phyloP scores from a whole-genome alignment of 2,888 invertebrate species.

The Heterodera filipjevi region DNA sequence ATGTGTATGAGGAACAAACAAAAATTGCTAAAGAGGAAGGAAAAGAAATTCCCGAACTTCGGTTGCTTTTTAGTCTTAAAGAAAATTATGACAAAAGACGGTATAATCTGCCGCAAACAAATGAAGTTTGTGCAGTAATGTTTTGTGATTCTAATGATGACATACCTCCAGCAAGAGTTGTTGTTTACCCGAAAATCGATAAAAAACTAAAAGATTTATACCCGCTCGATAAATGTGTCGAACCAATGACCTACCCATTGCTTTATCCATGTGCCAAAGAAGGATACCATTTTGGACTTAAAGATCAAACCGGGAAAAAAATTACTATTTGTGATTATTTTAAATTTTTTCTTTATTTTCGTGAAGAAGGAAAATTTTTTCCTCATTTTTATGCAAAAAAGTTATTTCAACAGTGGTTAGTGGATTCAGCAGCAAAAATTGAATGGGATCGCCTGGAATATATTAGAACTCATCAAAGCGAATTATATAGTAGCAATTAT shows the following conservation, averaged over 20 bases:
- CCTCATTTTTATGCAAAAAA: background rate
- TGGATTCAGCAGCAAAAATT: background rate
- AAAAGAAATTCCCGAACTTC: background rate
- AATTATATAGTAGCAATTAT: background rate
- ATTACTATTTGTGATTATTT: background rate
- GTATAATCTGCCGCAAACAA: background rate
- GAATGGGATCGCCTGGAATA: slow-evolving; percentile 9
- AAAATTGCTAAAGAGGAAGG: background rate
- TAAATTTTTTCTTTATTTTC: background rate
- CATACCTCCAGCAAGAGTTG: background rate
- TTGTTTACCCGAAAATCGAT: background rate
- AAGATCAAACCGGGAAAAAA: background rate
- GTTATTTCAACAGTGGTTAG: background rate
- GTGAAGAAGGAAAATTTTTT: background rate
- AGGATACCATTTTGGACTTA: background rate
- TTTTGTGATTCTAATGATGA: background rate
- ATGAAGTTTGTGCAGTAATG: background rate
- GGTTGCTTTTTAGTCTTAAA: background rate
- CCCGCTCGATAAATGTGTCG: background rate
- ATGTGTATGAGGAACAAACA: background rate
- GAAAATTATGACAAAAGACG: background rate
- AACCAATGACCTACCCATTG: background rate
- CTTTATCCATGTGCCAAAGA: background rate
- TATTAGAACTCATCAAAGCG: background rate
- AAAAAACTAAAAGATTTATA: background rate